Evolutionary conservation across 2,888 invertebrate species (phyloP), one percentile per base, ranked within the genome.

Genomic region (Dugesia japonica): DNA sequence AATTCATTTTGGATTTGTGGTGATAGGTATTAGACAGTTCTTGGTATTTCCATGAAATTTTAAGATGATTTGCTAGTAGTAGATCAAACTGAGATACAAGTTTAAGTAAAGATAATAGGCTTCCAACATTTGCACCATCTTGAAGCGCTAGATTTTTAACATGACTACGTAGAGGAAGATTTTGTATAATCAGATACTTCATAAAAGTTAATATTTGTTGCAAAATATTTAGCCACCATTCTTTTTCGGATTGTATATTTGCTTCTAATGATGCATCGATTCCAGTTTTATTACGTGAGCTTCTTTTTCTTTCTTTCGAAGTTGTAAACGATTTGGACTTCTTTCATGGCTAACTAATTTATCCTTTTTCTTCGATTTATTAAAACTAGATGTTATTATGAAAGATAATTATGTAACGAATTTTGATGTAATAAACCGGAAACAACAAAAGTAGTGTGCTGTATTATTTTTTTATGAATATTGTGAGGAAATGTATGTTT

Each of bases 1-100:
- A 72, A 28, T 72, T 72, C 7, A 28, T 72, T 72, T 28, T 72
- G 72, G 23, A 72, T 72, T 72, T 72, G 72, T 26, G 72, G 72
- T 28, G 72, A 72, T 4, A 72, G 28, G 72, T 72, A 72, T 72
- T 7, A 72, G n/a, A 27, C 72, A 28, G 28, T n/a, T 28, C 72
- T 1, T 15, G 4, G 28, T 71, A n/a, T 23, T 71, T n/a, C n/a
- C 23, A 71, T 71, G 72, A 1, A 23, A 28, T 72, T 28, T 72
- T 72, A 17, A 72, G 28, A 72, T 72, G 26, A n/a, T 27, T n/a
- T 72, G 15, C 28, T 72, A 28, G 17, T 72, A 72, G 28, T 27
- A 7, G 72, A 72, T 4, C 72, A 72, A 28, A 72, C 28, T 72
- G 27, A 26, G 72, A 7, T 28, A 72, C n/a, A 72, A 72, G 28